Percentiles rank a stretch among this genome's conserved stretches.
These are phyloP conservation scores for Chiloscyllium punctatum DNA, from an alignment of 2,797 vertebrate genomes.

Conservation along the genomic window DNA sequence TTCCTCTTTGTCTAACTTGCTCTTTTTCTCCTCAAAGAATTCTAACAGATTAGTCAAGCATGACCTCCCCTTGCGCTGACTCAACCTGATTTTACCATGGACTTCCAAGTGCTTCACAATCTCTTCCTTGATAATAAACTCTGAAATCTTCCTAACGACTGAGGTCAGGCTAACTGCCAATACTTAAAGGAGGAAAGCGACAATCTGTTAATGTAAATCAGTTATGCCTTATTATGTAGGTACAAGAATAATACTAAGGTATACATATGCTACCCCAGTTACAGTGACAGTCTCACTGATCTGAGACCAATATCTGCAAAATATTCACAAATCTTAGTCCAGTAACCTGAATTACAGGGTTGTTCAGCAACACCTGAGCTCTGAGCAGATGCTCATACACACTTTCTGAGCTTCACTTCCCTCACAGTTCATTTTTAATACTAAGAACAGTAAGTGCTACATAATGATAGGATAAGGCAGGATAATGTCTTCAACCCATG, in stretches of 20 bases:
- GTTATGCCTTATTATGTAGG: not conserved
- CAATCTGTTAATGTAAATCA: not conserved
- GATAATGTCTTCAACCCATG: not conserved
- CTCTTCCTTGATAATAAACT: no score
- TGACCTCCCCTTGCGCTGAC: no score
- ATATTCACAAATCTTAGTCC: not conserved
- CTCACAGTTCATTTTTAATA: not conserved
- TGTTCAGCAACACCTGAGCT: not conserved
- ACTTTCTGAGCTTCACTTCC: not conserved
- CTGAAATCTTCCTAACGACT: no score
- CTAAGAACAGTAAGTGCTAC: not conserved
- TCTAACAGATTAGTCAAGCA: no score
- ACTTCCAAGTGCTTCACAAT: no score
- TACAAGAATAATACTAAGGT: not conserved
- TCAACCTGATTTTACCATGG: no score
- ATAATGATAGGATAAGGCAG: slow-evolving; percentile 7
- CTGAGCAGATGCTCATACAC: not conserved
- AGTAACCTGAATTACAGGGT: not conserved
- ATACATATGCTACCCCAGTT: not conserved
- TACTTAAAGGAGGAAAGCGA: not conserved
- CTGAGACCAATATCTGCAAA: not conserved
- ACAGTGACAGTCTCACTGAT: not conserved
- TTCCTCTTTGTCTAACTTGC: no score
- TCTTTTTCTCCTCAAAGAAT: no score
- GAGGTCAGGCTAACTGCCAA: no score